Conservation (phyloP, 2,797 vertebrate species). For the Dicrostonyx torquatus region DNA sequence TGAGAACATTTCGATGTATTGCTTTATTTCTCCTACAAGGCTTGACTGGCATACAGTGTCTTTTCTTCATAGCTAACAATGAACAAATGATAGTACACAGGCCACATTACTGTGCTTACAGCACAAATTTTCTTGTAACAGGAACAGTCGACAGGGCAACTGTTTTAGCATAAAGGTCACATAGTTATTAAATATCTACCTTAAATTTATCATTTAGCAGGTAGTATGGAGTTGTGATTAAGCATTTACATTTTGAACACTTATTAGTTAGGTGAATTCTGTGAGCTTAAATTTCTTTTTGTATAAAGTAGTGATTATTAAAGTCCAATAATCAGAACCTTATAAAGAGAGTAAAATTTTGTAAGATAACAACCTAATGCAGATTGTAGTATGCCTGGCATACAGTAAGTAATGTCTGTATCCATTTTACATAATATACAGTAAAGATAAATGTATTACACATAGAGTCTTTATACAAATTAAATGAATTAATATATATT, state of each 20-base stretch:
- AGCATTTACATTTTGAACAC: conserved; percentile 26
- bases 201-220: conserved; percentile 52
- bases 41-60: neutral
- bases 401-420: conserved; percentile 28
- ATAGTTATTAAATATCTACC: conserved; percentile 17
- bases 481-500: conserved; percentile 14
- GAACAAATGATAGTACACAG: neutral
- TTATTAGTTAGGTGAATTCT: neutral
- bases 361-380: neutral
- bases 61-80: conserved; percentile 50
- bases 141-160: conserved; percentile 50
- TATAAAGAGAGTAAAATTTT: neutral
- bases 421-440: neutral
- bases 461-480: conserved; percentile 26
- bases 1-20: conserved; percentile 32
- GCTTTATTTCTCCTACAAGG: neutral
- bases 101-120: neutral
- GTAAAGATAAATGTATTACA: conserved; percentile 11
- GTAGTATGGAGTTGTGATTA: neutral
- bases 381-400: conserved; percentile 7
- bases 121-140: conserved; percentile 18
- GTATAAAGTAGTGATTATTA: conserved; percentile 19
- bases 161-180: conserved; percentile 27
- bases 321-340: neutral
- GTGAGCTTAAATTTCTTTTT: conserved; percentile 27